Conservation (phyloP, 35 echinoderm and acorn worm genomes). For the Ophiothrix spiculata region DNA sequence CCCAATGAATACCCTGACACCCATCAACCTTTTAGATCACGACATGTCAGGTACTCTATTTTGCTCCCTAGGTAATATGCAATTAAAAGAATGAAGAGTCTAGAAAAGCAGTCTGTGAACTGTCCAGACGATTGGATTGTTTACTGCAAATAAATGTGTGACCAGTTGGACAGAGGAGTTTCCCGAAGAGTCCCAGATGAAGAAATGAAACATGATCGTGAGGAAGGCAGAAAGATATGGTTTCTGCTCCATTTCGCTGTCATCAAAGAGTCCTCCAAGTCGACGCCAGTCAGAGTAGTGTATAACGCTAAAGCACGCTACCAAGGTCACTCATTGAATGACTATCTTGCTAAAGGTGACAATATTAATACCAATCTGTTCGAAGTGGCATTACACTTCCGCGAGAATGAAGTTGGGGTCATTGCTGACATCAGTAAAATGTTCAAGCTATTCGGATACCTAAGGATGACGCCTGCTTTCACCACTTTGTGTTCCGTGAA, state of each 20-base stretch:
- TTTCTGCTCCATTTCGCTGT: slow-evolving; percentile 74
- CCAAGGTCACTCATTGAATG: slow-evolving; percentile 66
- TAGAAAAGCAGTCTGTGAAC: slow-evolving; percentile 59
- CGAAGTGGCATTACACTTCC: slow-evolving; percentile 63
- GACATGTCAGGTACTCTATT: too few species aligned
- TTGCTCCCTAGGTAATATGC: too few species aligned
- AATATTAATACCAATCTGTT: slow-evolving; percentile 70
- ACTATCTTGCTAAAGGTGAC: slow-evolving; percentile 66
- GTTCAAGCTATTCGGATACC: slow-evolving; percentile 65
- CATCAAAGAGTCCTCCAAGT: slow-evolving; percentile 58
- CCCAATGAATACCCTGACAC: too few species aligned
- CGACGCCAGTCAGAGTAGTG: slow-evolving; percentile 70
- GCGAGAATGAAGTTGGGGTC: slow-evolving; percentile 69
- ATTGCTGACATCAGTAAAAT: slow-evolving; percentile 78
- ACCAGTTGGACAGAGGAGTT: slow-evolving; percentile 56
- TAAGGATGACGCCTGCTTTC: slow-evolving; percentile 56
- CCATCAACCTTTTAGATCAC: too few species aligned
- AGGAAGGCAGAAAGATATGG: slow-evolving; percentile 65
- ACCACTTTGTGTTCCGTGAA: slow-evolving; percentile 71
- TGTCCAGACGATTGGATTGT: slow-evolving; percentile 43
- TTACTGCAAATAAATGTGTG: slow-evolving; percentile 65
- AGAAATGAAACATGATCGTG: slow-evolving; percentile 53
- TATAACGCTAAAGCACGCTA: slow-evolving; percentile 70
- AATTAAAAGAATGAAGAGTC: too few species aligned
- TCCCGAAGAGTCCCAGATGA: slow-evolving; percentile 35